A percentile compares a stretch with the other conserved stretches of the same genome.
Evolutionary conservation across 2,113 vertebrate species (phyloP).

Genomic region (Crotalus tigris): DNA sequence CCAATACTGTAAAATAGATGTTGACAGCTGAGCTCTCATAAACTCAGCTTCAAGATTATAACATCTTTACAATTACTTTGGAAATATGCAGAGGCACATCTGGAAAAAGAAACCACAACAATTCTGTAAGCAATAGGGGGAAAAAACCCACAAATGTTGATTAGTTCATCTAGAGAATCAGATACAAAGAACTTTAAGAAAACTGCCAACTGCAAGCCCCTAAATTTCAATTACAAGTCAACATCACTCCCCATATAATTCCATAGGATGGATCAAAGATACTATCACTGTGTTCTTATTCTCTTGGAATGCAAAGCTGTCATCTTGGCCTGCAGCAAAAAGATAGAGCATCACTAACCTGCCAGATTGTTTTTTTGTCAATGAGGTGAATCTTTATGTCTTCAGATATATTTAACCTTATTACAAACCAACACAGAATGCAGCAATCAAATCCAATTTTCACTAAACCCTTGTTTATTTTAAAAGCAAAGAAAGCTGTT

Average conservation of each 20-base stretch:
- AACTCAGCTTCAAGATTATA: neutral
- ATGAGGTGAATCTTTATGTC: neutral
- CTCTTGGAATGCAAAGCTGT: neutral
- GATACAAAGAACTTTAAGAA: neutral
- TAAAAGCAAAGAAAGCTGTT: neutral
- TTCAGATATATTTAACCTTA: slow-evolving; percentile 17
- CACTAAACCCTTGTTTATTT: neutral
- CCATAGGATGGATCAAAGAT: neutral
- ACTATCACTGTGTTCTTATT: neutral
- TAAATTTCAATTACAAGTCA: neutral
- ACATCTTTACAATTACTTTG: neutral
- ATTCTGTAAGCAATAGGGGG: neutral
- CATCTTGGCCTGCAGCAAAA: neutral
- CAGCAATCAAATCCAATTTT: slow-evolving; percentile 18
- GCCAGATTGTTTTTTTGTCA: slow-evolving; percentile 5
- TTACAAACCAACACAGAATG: slow-evolving; percentile 4
- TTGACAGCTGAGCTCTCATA: neutral
- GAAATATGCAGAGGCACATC: neutral
- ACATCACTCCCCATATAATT: neutral
- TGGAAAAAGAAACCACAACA: neutral
- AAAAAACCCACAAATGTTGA: neutral
- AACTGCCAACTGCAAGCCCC: neutral
- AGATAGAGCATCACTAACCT: slow-evolving; percentile 6
- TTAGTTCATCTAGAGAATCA: neutral
- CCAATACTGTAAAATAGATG: neutral